These are phyloP conservation scores for Nysson spinosus DNA, from an alignment of 2,888 invertebrate species.

Conservation along the genomic window DNA sequence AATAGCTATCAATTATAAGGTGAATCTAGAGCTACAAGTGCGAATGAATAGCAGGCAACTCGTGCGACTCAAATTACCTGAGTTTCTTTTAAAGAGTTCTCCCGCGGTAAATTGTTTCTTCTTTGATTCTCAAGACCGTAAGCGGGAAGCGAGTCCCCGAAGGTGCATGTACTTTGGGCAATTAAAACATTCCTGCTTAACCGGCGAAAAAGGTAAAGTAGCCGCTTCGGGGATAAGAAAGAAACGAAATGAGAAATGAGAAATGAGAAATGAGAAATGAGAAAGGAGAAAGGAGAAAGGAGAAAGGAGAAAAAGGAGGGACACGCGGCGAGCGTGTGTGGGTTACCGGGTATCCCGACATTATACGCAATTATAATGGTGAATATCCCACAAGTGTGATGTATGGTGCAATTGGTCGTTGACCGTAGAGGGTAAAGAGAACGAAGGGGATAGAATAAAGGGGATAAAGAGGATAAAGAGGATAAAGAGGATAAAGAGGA, in stretches of 20 bases:
- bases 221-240: background rate
- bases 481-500: background rate
- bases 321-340: conserved; percentile 11
- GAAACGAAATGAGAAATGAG: conserved; percentile 2
- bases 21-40: too few species aligned
- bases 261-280: background rate
- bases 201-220: conserved; percentile 13
- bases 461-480: background rate
- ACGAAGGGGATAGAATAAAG: too few species aligned
- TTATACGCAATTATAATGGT: conserved; percentile 54
- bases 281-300: conserved; percentile 4
- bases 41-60: too few species aligned
- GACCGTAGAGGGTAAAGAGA: conserved; percentile 18
- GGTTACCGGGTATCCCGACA: conserved; percentile 36
- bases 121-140: background rate
- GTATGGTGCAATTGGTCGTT: conserved; percentile 57
- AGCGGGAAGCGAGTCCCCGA: background rate
- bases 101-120: background rate
- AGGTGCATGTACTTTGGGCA: conserved; percentile 4
- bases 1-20: too few species aligned
- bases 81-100: too few species aligned
- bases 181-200: conserved; percentile 56
- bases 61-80: too few species aligned
- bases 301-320: background rate
- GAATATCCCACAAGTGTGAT: conserved; percentile 58